Percentiles rank a stretch among this genome's conserved stretches.
phyloP scores from a whole-genome alignment of 2,888 invertebrate species.

The Sesia bembeciformis region DNA sequence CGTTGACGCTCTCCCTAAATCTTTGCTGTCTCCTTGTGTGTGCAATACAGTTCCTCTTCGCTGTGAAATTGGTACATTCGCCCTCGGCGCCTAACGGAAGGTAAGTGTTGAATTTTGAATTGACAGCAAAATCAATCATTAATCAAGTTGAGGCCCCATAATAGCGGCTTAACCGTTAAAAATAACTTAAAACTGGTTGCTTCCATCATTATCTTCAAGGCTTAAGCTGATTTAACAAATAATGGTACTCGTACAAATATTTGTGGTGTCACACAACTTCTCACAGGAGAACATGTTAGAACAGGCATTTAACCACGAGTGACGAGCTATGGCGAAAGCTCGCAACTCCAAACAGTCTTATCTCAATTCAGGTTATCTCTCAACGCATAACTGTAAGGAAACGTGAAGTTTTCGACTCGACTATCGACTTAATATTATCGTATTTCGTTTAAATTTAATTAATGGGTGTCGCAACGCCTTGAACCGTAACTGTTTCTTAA shows the following conservation, averaged over 20 bases:
- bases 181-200: constrained; percentile 46
- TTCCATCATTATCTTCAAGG: constrained; percentile 2
- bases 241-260: background rate
- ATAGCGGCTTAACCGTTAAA: constrained; percentile 36
- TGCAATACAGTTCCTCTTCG: constrained; percentile 94
- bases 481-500: background rate
- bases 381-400: constrained; percentile 54
- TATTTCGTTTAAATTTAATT: constrained; percentile 8
- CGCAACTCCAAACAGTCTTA: constrained; percentile 40
- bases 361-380: constrained; percentile 51
- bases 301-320: background rate
- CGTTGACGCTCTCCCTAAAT: constrained; percentile 90
- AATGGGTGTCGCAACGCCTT: constrained; percentile 3
- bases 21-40: constrained; percentile 94
- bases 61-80: constrained; percentile 91
- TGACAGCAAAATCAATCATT: constrained; percentile 9
- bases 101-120: constrained; percentile 32
- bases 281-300: constrained; percentile 4
- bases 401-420: constrained; percentile 29
- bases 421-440: constrained; percentile 7
- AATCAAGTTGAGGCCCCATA: constrained; percentile 15
- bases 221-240: background rate
- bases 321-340: constrained; percentile 15
- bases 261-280: constrained; percentile 20
- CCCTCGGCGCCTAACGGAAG: constrained; percentile 86